Conservation (phyloP, 1,140 invertebrate species). For the Leptinotarsa lineolata region DNA sequence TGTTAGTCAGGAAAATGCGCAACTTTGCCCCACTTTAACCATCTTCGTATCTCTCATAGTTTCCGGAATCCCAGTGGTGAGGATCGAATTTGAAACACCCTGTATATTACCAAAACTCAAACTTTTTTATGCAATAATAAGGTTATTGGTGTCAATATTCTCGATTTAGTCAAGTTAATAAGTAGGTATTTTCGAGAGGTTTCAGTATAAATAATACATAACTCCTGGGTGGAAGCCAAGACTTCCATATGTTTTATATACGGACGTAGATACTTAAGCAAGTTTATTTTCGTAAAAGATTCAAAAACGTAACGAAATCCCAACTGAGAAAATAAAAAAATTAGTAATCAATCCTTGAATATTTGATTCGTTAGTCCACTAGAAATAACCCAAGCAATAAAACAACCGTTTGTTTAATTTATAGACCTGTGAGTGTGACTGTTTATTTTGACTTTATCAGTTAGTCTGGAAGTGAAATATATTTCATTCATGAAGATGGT, state of each 20-base stretch:
- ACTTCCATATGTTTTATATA: constrained; percentile 11
- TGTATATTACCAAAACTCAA: too few species aligned
- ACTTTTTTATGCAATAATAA: neutral
- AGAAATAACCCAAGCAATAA: too few species aligned
- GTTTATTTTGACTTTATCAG: too few species aligned
- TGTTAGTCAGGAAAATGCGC: too few species aligned
- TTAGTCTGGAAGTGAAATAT: too few species aligned
- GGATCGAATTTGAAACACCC: too few species aligned
- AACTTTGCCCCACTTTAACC: too few species aligned
- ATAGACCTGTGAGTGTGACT: too few species aligned
- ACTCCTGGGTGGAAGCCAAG: neutral
- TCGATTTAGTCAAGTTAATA: neutral
- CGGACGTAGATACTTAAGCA: constrained; percentile 2
- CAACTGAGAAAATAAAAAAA: constrained; percentile 4
- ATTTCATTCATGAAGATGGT: too few species aligned
- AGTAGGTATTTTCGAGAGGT: neutral
- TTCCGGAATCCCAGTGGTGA: too few species aligned
- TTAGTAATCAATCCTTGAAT: neutral
- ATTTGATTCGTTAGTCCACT: neutral
- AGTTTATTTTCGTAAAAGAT: constrained; percentile 17
- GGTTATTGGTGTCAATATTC: neutral
- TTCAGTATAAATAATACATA: constrained; percentile 5
- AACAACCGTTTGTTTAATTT: too few species aligned
- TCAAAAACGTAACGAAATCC: constrained; percentile 6
- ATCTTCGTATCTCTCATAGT: too few species aligned